phyloP scores from a whole-genome alignment of 2,888 invertebrate genomes.

The Erebia palarica region DNA sequence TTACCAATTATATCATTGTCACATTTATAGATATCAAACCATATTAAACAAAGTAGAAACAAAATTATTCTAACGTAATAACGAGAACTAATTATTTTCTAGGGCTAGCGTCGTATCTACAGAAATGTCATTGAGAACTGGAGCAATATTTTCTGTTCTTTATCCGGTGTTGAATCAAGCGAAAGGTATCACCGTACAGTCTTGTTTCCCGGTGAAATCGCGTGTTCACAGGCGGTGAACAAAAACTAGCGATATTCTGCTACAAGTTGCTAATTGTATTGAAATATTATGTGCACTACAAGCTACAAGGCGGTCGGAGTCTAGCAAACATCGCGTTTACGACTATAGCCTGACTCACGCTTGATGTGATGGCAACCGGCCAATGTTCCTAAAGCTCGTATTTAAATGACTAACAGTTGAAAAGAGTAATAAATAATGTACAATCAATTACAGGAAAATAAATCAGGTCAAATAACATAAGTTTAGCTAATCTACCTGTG shows the following conservation, averaged over 20 bases:
- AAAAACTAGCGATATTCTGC: constrained; percentile 63
- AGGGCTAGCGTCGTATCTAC: constrained; percentile 55
- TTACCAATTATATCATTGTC: no score
- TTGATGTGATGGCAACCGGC: constrained; percentile 64
- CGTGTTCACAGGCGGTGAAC: constrained; percentile 69
- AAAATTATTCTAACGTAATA: not conserved
- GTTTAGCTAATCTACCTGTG: not conserved
- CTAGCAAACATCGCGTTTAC: constrained; percentile 52
- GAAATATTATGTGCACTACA: constrained; percentile 55
- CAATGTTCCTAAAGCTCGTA: constrained; percentile 59
- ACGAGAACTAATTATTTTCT: constrained; percentile 23
- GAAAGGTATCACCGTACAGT: constrained; percentile 73
- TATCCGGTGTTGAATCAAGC: constrained; percentile 73
- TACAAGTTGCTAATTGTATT: constrained; percentile 67
- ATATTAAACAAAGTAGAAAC: no score
- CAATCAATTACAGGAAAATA: constrained; percentile 37
- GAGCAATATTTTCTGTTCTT: constrained; percentile 63
- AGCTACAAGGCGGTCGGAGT: constrained; percentile 45
- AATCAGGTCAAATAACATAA: constrained; percentile 26
- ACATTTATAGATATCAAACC: not conserved
- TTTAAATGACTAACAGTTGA: constrained; percentile 50
- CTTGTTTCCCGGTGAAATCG: constrained; percentile 76
- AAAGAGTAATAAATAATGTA: constrained; percentile 35
- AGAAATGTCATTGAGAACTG: constrained; percentile 78
- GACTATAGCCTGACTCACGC: constrained; percentile 54